Conservation (phyloP, 2,888 invertebrate species). For the Silvanus unidentatus region DNA sequence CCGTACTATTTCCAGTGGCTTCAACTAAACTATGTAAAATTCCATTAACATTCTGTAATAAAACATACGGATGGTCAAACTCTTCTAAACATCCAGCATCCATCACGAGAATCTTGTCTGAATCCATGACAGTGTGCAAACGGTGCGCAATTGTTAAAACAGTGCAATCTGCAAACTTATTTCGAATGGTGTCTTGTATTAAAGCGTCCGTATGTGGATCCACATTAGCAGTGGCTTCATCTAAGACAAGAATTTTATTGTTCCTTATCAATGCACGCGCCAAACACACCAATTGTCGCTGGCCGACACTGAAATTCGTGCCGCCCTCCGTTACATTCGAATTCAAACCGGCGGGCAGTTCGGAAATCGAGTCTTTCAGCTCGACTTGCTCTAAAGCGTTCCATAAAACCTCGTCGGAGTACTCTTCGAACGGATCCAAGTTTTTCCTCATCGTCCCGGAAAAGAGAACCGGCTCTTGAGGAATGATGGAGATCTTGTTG, state of each 20-base stretch:
- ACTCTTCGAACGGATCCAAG: constrained; percentile 36
- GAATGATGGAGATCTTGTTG: constrained; percentile 75
- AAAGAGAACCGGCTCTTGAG: constrained; percentile 82
- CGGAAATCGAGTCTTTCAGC: constrained; percentile 51
- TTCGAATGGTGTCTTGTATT: constrained; percentile 72
- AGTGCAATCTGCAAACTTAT: constrained; percentile 70
- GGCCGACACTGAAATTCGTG: constrained; percentile 45
- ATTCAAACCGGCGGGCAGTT: constrained; percentile 49
- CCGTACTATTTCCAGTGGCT: constrained; percentile 27
- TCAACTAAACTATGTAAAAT: constrained; percentile 62
- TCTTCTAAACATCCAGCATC: constrained; percentile 72
- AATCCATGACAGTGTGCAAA: constrained; percentile 83
- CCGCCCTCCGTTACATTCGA: constrained; percentile 57
- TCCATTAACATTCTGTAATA: constrained; percentile 56
- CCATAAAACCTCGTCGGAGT: constrained; percentile 32
- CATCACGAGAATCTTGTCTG: constrained; percentile 78
- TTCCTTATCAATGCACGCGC: constrained; percentile 57
- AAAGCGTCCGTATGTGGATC: constrained; percentile 73
- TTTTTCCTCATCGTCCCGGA: constrained; percentile 57
- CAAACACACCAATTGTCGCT: constrained; percentile 53
- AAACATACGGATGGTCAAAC: constrained; percentile 67
- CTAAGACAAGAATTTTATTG: constrained; percentile 41
- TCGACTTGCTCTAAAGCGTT: constrained; percentile 42
- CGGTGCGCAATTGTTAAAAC: constrained; percentile 84
- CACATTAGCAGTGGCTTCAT: constrained; percentile 82